Evolutionary conservation across 2,797 vertebrate species (phyloP).

Genomic region (Danio albolineatus): DNA sequence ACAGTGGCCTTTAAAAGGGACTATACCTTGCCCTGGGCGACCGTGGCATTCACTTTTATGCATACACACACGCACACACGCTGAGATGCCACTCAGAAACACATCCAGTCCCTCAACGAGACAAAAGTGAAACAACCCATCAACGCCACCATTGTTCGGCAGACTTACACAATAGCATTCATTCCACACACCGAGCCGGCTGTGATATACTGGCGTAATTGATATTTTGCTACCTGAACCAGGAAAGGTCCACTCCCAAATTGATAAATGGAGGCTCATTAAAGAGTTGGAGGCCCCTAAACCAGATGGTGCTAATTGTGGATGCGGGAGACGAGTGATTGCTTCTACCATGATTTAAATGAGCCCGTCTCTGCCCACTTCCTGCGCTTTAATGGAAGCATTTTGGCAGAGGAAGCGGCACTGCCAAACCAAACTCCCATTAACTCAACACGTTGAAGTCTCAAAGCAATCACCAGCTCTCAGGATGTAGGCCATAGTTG

Average conservation of each 20-base stretch:
- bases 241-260: constrained; percentile 52
- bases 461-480: constrained; percentile 49
- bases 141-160: neutral
- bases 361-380: constrained; percentile 61
- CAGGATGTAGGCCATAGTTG: constrained; percentile 39
- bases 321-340: constrained; percentile 65
- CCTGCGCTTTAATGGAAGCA: constrained; percentile 61
- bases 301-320: constrained; percentile 67
- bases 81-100: constrained; percentile 12
- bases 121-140: constrained; percentile 10
- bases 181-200: neutral
- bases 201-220: constrained; percentile 39
- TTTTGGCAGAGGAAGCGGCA: constrained; percentile 61
- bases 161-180: constrained; percentile 1
- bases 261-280: constrained; percentile 62
- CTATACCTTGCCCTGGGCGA: constrained; percentile 50
- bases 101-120: constrained; percentile 23
- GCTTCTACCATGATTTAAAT: constrained; percentile 63
- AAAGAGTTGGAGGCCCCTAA: constrained; percentile 62
- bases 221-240: constrained; percentile 61
- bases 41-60: constrained; percentile 4
- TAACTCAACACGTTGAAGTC: constrained; percentile 58
- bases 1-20: constrained; percentile 32
- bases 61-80: neutral
- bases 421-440: constrained; percentile 60